Percentiles rank a stretch among this genome's conserved stretches.
Conservation (phyloP, 2,888 invertebrate genomes). For the Platycnemis pennipes region DNA sequence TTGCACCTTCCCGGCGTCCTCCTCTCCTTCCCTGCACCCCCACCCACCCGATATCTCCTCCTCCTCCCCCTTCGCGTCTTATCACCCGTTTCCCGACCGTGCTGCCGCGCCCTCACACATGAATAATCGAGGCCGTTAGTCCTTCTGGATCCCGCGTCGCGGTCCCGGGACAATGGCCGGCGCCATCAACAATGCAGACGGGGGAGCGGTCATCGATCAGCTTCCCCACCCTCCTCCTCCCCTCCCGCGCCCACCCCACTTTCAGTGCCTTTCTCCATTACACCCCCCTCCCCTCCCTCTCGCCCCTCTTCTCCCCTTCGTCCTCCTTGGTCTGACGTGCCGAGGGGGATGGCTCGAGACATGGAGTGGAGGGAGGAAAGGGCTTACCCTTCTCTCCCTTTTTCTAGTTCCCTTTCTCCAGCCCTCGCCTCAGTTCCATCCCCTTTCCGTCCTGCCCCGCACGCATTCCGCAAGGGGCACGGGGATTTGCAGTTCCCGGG, state of each 20-base stretch:
- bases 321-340: neutral
- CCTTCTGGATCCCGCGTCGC: slow-evolving; percentile 43
- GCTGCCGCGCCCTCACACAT: neutral
- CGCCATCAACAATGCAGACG: slow-evolving; percentile 67
- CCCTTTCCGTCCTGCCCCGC: too few species aligned
- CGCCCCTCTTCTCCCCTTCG: neutral
- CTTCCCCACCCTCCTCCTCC: slow-evolving; percentile 24
- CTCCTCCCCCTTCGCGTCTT: neutral
- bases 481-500: too few species aligned
- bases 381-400: too few species aligned
- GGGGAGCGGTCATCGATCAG: too few species aligned
- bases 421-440: too few species aligned
- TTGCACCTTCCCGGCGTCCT: neutral
- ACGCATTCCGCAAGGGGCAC: too few species aligned
- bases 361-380: neutral
- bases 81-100: neutral
- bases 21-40: neutral
- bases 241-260: neutral
- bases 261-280: neutral
- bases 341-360: neutral
- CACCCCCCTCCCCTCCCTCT: too few species aligned
- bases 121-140: slow-evolving; percentile 65
- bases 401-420: too few species aligned
- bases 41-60: neutral
- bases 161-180: slow-evolving; percentile 63